Base-by-base conservation (phyloP, 1,140 invertebrate species). In the Drosophila pseudoananassae region DNA sequence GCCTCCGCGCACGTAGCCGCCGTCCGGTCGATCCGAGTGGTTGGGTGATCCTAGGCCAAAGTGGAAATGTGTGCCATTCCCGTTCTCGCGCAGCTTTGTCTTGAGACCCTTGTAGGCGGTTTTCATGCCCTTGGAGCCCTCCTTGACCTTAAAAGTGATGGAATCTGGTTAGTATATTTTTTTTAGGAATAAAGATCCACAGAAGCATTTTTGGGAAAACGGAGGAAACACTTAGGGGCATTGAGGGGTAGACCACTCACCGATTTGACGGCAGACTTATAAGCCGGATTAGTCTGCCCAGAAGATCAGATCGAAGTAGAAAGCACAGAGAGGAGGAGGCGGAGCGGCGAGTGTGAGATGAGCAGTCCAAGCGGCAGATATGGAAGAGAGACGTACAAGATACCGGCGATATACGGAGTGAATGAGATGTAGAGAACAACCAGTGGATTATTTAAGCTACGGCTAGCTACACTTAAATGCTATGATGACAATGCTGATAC, bases 181-280 rank as follows among this genome's bases (percentile, higher is more conserved):
- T 15, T 17, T 14, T 52, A 12, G 15, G n/a, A 29, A 7, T 38
- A 3, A 2, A 17, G 1, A 31, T 31, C 31, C n/a, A 15, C 31
- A 56, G 12, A 70, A 38, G 63, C 29, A 36, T 43, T 25, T 50
- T 17, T 45, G 27, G 45, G 55, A 45, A 23, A 31, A 75, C 20
- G 23, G 9, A 20, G 20, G 20, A 20, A 10, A 20, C 23, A 23
- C 6, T 20, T 10, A 17, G 17, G 9, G 20, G 0, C 6, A 15
- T 14, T 17, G 15, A 9, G 17, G 50, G 45, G 38, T 57, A 5
- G 25, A 71, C 89, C 90, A 93, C 94, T 95, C 93, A 96, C 96
- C 91, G 95, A 95, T 93, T 96, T 96, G 49, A 96, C 95, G 75
- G 96, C 96, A 81, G 94, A 95, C 93, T 96, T 96, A 85, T 97